Conservation (phyloP, 2,797 vertebrate species). For the Falco novaeseelandiae region DNA sequence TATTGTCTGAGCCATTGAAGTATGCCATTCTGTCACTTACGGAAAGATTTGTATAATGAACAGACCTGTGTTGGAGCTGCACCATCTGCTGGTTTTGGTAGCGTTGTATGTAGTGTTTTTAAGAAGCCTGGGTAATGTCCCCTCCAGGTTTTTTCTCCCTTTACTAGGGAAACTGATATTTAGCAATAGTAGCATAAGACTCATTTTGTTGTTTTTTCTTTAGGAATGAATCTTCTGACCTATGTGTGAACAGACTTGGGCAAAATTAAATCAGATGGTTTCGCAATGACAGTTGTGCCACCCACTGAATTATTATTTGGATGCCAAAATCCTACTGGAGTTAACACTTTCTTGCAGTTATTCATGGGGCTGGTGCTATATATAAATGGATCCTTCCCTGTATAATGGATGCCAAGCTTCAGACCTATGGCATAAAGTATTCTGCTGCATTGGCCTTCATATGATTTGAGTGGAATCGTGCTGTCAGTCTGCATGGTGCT, state of each 20-base stretch:
- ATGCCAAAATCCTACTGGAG: slow-evolving; percentile 72
- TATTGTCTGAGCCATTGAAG: neutral
- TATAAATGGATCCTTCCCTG: slow-evolving; percentile 61
- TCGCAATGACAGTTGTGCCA: slow-evolving; percentile 68
- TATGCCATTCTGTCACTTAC: neutral
- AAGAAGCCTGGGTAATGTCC: slow-evolving; percentile 20
- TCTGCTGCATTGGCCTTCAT: slow-evolving; percentile 51
- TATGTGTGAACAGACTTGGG: slow-evolving; percentile 70
- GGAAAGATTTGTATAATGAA: neutral
- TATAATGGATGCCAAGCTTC: slow-evolving; percentile 71
- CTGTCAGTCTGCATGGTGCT: slow-evolving; percentile 57
- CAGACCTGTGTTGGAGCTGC: slow-evolving; percentile 5
- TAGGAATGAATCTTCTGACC: slow-evolving; percentile 71
- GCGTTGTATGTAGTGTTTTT: neutral
- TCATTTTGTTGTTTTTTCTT: slow-evolving; percentile 73
- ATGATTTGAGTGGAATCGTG: slow-evolving; percentile 35
- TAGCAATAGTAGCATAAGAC: slow-evolving; percentile 64
- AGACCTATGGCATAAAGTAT: slow-evolving; percentile 64
- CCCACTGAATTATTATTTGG: slow-evolving; percentile 72
- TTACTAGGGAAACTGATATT: slow-evolving; percentile 43
- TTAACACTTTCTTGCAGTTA: slow-evolving; percentile 67
- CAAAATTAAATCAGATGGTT: slow-evolving; percentile 73
- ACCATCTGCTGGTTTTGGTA: neutral
- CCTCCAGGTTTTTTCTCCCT: neutral
- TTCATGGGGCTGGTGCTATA: slow-evolving; percentile 63